Evolutionary conservation across 2,113 vertebrate genomes (phyloP), one percentile per base, ranked within the genome.

Genomic region (Isichthys henryi): DNA sequence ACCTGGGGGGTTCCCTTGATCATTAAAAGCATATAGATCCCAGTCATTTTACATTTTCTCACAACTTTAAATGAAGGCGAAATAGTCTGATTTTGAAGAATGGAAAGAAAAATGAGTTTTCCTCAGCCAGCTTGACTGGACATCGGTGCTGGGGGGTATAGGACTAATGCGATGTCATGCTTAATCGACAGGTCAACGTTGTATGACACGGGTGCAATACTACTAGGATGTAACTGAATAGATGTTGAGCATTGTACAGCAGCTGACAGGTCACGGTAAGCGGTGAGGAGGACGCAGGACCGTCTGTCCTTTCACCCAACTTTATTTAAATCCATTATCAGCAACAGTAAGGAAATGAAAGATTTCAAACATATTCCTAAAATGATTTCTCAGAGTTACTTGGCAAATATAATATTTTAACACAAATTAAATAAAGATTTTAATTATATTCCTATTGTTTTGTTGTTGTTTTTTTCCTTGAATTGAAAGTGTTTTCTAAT

Each of bases 371-470:
- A 8, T 91, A 87, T 90, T 90, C 88, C 58, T 92, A 90, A 89
- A 90, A 43, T 91, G 86, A 82, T 89, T 89, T 93, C 91, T 92
- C 92, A 90, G 91, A 93, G 49, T 90, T 90, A 93, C 92, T 94
- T 93, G 92, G 93, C 92, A 94, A 95, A 95, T 92, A 90, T 91
- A 77, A 91, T 92, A 90, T 93, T 93, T 91, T 92, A 91, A 92
- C 90, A 91, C 91, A 90, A 91, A 92, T 92, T 86, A 84, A 89
- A 88, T 88, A 92, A 91, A 92, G 82, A 89, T 91, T 90, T 88
- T 94, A 48, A 90, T 91, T 89, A 87, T 92, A 91, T 90, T 91
- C 74, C 89, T 91, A 88, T 87, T 17, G 48, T 87, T 83, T 88
- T 87, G 35, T 21, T 87, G 56, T 8, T 58, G 5, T 31, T 89